These are phyloP conservation scores for Cryptoblepharus egeriae DNA, from an alignment of 2,797 vertebrate genomes.

Conservation along the genomic window DNA sequence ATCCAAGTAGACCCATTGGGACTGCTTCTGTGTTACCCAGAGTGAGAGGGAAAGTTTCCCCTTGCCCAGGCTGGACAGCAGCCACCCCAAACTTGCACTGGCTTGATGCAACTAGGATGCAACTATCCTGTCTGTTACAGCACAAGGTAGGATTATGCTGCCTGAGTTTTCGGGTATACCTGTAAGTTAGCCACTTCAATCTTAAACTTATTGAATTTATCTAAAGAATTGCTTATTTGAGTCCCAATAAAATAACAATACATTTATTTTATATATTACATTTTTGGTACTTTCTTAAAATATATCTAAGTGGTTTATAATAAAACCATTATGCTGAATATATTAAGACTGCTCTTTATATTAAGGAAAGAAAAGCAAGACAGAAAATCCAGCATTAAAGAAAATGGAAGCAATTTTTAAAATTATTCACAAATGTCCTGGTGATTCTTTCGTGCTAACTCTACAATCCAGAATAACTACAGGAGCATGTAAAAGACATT, in stretches of 20 bases:
- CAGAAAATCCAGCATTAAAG: not conserved
- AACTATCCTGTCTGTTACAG: too few relatives aligned
- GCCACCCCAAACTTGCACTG: too few relatives aligned
- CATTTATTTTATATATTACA: too few relatives aligned
- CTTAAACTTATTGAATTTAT: not conserved
- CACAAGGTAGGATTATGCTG: not conserved
- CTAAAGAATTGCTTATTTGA: not conserved
- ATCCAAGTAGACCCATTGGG: too few relatives aligned
- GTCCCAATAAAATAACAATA: not conserved
- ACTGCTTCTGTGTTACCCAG: too few relatives aligned
- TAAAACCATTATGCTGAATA: not conserved
- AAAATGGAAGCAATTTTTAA: not conserved
- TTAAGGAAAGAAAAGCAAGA: not conserved
- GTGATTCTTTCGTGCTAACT: not conserved
- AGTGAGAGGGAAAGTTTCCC: too few relatives aligned
- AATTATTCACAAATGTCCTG: not conserved
- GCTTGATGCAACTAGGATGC: too few relatives aligned
- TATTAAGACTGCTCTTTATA: not conserved
- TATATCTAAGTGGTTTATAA: too few relatives aligned
- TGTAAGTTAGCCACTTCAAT: not conserved
- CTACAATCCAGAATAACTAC: too few relatives aligned
- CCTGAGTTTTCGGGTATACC: not conserved
- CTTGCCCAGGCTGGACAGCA: too few relatives aligned
- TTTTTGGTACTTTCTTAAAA: too few relatives aligned
- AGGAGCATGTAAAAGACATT: too few relatives aligned